Conservation (phyloP, 2,797 vertebrate genomes). For the Amniataba percoides region DNA sequence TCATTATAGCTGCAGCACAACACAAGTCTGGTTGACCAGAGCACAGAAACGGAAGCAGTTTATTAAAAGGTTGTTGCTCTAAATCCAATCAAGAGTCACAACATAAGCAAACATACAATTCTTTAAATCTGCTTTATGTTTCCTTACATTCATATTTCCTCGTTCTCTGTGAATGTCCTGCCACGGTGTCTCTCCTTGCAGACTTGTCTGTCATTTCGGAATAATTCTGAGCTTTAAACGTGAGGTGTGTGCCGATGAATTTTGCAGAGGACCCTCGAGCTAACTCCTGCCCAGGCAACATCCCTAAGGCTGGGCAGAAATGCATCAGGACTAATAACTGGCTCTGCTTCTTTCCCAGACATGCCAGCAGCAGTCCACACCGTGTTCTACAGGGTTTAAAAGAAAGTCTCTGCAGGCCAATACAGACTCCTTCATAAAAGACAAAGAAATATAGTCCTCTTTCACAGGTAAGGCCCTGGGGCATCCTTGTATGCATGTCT, state of each 20-base stretch:
- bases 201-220: conserved; percentile 59
- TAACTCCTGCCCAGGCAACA: conserved; percentile 42
- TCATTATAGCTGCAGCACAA: conserved; percentile 57
- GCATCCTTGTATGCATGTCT: conserved; percentile 39
- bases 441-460: conserved; percentile 56
- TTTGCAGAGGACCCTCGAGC: conserved; percentile 57
- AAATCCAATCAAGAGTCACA: conserved; percentile 28
- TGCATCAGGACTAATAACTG: conserved; percentile 73
- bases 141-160: conserved; percentile 9
- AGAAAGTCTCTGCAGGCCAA: conserved; percentile 57
- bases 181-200: conserved; percentile 16
- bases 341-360: conserved; percentile 57
- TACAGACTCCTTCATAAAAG: conserved; percentile 53
- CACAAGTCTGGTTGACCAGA: conserved; percentile 55
- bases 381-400: conserved; percentile 55
- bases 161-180: conserved; percentile 23
- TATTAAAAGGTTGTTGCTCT: conserved; percentile 20
- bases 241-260: conserved; percentile 56
- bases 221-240: conserved; percentile 64
- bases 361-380: conserved; percentile 47
- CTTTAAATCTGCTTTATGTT: neutral
- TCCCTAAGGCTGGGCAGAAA: conserved; percentile 64
- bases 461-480: conserved; percentile 48
- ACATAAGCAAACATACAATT: neutral
- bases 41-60: conserved; percentile 30